Evolutionary conservation across 2,797 vertebrate species (phyloP).

Genomic region (Chelon auratus): DNA sequence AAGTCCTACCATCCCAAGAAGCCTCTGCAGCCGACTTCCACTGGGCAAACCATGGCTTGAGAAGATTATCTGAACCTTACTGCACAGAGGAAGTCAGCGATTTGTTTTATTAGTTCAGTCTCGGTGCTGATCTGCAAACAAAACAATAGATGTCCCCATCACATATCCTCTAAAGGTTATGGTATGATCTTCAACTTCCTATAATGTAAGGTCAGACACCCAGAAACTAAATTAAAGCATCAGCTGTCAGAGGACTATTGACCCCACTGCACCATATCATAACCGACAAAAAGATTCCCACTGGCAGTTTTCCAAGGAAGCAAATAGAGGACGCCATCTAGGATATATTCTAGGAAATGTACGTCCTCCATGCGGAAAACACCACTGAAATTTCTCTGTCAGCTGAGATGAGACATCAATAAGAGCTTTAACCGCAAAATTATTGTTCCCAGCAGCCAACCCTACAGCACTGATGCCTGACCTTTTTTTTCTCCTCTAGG

Average conservation of each 20-base stretch:
- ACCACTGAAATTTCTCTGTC: slow-evolving; percentile 20
- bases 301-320: neutral
- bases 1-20: too few relatives aligned
- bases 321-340: neutral
- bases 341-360: slow-evolving; percentile 12
- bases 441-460: slow-evolving; percentile 12
- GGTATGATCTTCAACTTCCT: neutral
- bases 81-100: slow-evolving; percentile 26
- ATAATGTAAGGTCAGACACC: neutral
- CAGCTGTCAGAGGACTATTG: neutral
- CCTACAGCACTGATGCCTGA: neutral
- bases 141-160: slow-evolving; percentile 6
- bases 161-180: slow-evolving; percentile 3
- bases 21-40: too few relatives aligned
- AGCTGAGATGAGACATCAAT: slow-evolving; percentile 27
- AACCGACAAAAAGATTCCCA: neutral
- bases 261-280: neutral
- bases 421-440: slow-evolving; percentile 37
- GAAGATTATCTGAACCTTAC: slow-evolving; percentile 12
- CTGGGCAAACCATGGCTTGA: slow-evolving; percentile 6
- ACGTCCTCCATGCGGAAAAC: slow-evolving; percentile 37
- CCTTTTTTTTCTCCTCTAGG: slow-evolving; percentile 5
- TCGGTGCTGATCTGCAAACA: slow-evolving; percentile 21
- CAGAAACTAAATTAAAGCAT: slow-evolving; percentile 13
- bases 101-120: slow-evolving; percentile 36